Evolutionary conservation across 2,113 vertebrate species (phyloP).

Genomic region (Astatoreochromis straeleni): DNA sequence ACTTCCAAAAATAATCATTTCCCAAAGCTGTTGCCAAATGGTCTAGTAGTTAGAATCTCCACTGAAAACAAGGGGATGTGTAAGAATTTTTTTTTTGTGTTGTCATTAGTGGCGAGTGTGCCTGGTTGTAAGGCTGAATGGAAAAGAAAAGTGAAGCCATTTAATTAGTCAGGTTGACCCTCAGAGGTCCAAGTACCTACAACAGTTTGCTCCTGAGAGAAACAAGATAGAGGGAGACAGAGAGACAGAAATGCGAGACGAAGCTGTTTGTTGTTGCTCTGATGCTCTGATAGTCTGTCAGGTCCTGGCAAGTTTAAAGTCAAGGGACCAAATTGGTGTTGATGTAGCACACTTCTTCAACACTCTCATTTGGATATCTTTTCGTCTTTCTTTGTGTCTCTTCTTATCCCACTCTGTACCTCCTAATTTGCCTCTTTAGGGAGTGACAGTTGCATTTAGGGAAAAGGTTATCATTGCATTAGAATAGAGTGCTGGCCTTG

Average conservation of each 20-base stretch:
- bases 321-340: constrained; percentile 49
- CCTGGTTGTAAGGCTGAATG: neutral
- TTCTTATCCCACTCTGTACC: constrained; percentile 32
- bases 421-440: constrained; percentile 64
- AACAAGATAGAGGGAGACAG: neutral
- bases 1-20: constrained; percentile 64
- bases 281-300: constrained; percentile 47
- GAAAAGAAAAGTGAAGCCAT: constrained; percentile 5
- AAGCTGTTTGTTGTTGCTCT: constrained; percentile 4
- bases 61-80: constrained; percentile 19
- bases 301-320: constrained; percentile 60
- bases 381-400: constrained; percentile 13
- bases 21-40: constrained; percentile 36
- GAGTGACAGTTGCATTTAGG: constrained; percentile 65
- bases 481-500: constrained; percentile 52
- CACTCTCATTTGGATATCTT: constrained; percentile 15
- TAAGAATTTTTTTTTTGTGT: constrained; percentile 26
- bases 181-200: neutral
- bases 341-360: constrained; percentile 22
- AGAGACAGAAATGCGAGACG: neutral
- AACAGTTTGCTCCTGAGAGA: neutral
- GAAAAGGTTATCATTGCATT: constrained; percentile 66
- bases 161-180: constrained; percentile 5
- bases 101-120: constrained; percentile 9
- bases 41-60: constrained; percentile 18